These are phyloP conservation scores for Cheirogaleus medius DNA, from an alignment of 2,113 vertebrate genomes.

Conservation along the genomic window DNA sequence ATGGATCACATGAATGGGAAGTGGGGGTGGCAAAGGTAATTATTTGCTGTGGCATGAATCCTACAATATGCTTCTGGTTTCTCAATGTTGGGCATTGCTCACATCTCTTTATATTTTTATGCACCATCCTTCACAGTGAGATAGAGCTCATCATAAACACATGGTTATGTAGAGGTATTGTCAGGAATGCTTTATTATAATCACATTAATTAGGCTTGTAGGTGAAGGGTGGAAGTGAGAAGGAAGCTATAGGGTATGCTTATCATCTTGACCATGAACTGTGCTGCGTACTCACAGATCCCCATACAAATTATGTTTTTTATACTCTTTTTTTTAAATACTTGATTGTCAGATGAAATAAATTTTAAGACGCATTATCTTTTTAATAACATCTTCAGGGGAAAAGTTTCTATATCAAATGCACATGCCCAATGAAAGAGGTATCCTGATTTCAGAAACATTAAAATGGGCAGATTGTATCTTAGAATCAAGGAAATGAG, in stretches of 20 bases:
- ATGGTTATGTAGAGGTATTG: background rate
- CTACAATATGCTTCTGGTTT: background rate
- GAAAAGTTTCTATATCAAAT: background rate
- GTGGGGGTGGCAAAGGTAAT: background rate
- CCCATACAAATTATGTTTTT: background rate
- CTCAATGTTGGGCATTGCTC: background rate
- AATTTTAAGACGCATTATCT: background rate
- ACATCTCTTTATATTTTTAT: background rate
- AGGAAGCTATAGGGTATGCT: background rate
- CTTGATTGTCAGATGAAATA: background rate
- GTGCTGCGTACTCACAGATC: background rate
- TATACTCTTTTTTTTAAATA: background rate
- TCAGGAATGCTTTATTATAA: background rate
- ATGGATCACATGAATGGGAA: background rate
- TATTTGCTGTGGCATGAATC: background rate
- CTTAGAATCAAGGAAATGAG: slow-evolving; percentile 17
- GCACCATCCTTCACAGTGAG: background rate
- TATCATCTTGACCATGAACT: background rate
- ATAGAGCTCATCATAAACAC: background rate
- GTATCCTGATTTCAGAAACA: background rate
- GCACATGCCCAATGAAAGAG: background rate
- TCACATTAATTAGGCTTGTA: background rate
- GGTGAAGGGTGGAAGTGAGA: background rate
- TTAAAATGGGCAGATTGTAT: background rate
- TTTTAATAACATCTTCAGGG: background rate